phyloP scores from a whole-genome alignment of 1,140 invertebrate species.

The Metopolophium dirhodum region DNA sequence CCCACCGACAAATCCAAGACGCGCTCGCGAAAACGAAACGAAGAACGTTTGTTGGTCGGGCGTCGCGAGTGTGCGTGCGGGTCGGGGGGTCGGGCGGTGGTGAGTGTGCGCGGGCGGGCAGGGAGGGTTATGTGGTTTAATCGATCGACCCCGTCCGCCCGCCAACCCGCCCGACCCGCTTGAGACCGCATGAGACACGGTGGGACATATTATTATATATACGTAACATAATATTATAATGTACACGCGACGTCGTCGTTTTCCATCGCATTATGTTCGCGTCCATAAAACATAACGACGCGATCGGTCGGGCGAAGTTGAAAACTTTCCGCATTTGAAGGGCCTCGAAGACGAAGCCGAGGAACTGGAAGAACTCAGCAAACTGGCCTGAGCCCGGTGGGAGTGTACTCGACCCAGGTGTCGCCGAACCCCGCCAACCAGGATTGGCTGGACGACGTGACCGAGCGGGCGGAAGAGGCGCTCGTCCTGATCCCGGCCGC shows the following conservation, averaged over 20 bases:
- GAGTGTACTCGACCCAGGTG: conserved; percentile 62
- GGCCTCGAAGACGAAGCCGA: conserved; percentile 59
- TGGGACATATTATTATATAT: background rate
- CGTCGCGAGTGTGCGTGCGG: background rate
- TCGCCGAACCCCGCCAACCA: conserved; percentile 60
- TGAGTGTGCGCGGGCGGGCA: background rate
- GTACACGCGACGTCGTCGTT: background rate
- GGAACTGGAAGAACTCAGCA: conserved; percentile 62
- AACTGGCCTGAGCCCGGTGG: conserved; percentile 59
- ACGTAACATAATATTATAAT: background rate
- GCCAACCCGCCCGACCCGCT: background rate
- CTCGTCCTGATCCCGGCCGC: conserved; percentile 42
- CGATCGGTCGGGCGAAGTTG: background rate
- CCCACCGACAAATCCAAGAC: background rate
- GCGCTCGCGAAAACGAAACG: background rate
- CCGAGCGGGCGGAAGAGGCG: conserved; percentile 61
- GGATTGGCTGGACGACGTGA: conserved; percentile 50
- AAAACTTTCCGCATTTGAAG: conserved; percentile 57
- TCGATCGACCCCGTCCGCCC: background rate
- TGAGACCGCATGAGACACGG: background rate
- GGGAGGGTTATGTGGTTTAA: background rate
- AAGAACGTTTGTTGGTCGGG: background rate
- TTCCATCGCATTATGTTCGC: background rate
- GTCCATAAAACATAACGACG: background rate
- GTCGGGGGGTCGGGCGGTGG: background rate